These are phyloP conservation scores for Drosophila bipectinata DNA, from an alignment of 1,140 invertebrate species.

Conservation along the genomic window DNA sequence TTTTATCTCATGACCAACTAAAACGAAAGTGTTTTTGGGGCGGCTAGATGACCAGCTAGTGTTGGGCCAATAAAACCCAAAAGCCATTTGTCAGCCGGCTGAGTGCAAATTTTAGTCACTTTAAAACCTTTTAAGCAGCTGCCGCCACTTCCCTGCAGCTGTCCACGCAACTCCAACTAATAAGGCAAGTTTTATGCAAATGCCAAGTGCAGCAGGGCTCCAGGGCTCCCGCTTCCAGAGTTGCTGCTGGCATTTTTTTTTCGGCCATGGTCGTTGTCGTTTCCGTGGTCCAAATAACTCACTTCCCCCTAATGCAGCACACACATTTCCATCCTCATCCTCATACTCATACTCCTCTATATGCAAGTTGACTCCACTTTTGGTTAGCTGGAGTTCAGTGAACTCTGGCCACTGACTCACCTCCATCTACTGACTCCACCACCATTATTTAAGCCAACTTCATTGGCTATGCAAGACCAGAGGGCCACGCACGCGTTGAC, in stretches of 20 bases:
- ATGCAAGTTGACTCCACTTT: constrained; percentile 6
- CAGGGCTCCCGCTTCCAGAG: constrained; percentile 7
- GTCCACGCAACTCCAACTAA: constrained; percentile 56
- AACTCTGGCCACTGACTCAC: constrained; percentile 69
- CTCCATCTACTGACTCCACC: background rate
- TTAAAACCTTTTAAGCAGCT: constrained; percentile 76
- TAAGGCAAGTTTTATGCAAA: constrained; percentile 79
- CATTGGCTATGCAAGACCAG: constrained; percentile 72
- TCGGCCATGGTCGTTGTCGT: constrained; percentile 37
- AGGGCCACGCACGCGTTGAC: constrained; percentile 70
- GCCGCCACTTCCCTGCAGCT: constrained; percentile 45
- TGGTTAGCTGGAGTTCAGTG: constrained; percentile 50
- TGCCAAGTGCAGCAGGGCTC: constrained; percentile 43
- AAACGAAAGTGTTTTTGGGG: constrained; percentile 9
- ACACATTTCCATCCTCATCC: constrained; percentile 6
- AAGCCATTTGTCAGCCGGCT: constrained; percentile 29
- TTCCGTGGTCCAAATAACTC: constrained; percentile 51
- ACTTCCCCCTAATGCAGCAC: constrained; percentile 19
- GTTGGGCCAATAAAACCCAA: constrained; percentile 44
- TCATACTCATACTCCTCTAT: background rate
- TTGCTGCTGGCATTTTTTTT: constrained; percentile 6
- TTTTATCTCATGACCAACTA: constrained; percentile 48
- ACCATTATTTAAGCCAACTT: constrained; percentile 13
- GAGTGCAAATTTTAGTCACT: constrained; percentile 43
- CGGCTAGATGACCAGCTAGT: background rate